These are phyloP conservation scores for Acheta domesticus DNA, from an alignment of 2,888 invertebrate genomes.

Conservation along the genomic window DNA sequence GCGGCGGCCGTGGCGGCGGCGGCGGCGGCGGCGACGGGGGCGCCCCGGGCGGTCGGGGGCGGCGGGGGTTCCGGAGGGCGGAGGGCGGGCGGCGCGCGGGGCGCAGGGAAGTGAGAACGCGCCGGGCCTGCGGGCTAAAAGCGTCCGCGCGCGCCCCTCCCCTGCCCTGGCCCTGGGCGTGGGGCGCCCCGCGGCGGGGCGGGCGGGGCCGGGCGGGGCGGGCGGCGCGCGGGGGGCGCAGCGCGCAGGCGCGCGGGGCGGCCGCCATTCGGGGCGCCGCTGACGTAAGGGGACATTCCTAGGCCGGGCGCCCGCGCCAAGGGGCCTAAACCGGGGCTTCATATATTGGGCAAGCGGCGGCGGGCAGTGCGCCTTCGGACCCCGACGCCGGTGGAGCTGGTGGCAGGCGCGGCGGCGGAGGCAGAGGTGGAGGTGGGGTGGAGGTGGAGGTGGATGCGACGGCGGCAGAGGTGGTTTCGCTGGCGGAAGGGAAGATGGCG, in stretches of 20 bases:
- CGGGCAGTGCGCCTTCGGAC: too few species aligned
- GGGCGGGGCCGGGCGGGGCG: neutral
- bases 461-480: too few species aligned
- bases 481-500: too few species aligned
- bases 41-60: neutral
- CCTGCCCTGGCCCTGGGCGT: neutral
- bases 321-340: neutral
- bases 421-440: too few species aligned
- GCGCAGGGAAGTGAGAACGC: neutral
- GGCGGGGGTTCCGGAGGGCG: neutral
- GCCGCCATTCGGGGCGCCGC: neutral
- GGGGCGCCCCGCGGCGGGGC: neutral
- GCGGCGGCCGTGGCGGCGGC: neutral
- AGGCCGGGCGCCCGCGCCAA: neutral
- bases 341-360: neutral
- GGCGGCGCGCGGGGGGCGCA: neutral
- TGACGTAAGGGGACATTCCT: neutral
- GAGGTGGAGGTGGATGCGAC: too few species aligned
- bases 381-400: too few species aligned
- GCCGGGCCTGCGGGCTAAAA: constrained; percentile 29
- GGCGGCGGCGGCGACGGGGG: constrained; percentile 11
- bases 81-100: neutral
- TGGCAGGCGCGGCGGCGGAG: too few species aligned
- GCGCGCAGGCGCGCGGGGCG: constrained; percentile 1
- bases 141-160: constrained; percentile 21